Conservation (phyloP, 2,888 invertebrate genomes). For the Venustoraphidia nigricollis region DNA sequence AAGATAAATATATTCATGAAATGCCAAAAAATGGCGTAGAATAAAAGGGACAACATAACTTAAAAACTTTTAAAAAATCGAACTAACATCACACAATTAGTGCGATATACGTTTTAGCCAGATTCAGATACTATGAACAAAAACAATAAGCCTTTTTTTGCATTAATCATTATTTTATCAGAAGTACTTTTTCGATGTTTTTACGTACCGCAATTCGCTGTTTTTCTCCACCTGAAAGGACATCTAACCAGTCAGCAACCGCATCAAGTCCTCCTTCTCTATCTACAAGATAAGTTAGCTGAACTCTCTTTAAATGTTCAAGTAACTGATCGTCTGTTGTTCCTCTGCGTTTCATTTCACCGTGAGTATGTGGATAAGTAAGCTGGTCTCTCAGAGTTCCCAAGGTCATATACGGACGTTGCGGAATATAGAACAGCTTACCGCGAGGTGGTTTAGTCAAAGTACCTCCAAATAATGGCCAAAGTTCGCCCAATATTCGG, state of each 20-base stretch:
- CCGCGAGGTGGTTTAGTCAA: constrained; percentile 90
- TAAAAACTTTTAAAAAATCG: no score
- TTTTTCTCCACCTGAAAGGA: constrained; percentile 95
- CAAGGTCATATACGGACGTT: constrained; percentile 95
- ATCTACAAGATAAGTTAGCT: constrained; percentile 66
- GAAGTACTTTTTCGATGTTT: no score
- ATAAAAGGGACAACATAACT: no score
- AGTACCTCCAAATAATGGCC: constrained; percentile 91
- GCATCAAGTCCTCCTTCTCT: constrained; percentile 83
- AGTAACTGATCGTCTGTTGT: constrained; percentile 63
- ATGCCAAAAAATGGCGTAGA: no score
- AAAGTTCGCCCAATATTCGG: constrained; percentile 88
- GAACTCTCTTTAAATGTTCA: constrained; percentile 64
- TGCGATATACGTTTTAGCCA: no score
- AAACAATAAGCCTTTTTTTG: no score
- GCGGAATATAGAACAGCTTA: constrained; percentile 94
- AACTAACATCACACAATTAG: no score
- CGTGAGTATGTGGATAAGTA: constrained; percentile 85
- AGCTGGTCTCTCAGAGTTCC: constrained; percentile 82
- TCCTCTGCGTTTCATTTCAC: constrained; percentile 67
- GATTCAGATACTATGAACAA: no score
- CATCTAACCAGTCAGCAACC: constrained; percentile 97
- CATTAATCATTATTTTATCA: no score
- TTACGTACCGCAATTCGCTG: constrained; percentile 77
- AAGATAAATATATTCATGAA: no score